Conservation (phyloP, 2,797 vertebrate species). For the Dipus sagitta region DNA sequence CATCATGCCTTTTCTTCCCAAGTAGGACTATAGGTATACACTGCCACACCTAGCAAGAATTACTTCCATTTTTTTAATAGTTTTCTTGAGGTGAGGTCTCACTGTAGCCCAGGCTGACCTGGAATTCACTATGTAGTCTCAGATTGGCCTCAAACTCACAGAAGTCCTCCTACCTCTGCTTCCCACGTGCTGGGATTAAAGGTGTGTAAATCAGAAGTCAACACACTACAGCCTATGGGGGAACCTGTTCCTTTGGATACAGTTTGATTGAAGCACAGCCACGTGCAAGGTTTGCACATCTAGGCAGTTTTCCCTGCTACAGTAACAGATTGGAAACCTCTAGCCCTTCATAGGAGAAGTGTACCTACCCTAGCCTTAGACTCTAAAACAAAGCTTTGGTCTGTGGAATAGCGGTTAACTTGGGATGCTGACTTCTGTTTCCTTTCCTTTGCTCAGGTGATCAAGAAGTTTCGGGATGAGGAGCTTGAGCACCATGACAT, state of each 20-base stretch:
- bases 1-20: neutral
- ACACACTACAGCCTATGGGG: neutral
- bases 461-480: constrained; percentile 97
- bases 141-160: too few relatives aligned
- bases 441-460: constrained; percentile 88
- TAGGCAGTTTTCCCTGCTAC: fast-evolving
- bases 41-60: neutral
- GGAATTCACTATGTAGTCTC: too few relatives aligned
- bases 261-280: neutral
- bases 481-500: constrained; percentile 97
- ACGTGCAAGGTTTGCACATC: fast-evolving
- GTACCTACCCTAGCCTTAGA: neutral
- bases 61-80: too few relatives aligned
- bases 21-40: neutral
- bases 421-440: neutral
- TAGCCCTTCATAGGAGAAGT: neutral
- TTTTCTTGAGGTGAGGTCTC: too few relatives aligned
- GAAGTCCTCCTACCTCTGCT: too few relatives aligned
- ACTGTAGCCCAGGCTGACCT: too few relatives aligned
- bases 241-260: neutral
- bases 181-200: too few relatives aligned
- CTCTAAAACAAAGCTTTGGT: neutral
- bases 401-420: neutral
- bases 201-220: neutral
- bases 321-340: neutral